phyloP scores from a whole-genome alignment of 2,888 invertebrate genomes.

The Onchidella celtica region DNA sequence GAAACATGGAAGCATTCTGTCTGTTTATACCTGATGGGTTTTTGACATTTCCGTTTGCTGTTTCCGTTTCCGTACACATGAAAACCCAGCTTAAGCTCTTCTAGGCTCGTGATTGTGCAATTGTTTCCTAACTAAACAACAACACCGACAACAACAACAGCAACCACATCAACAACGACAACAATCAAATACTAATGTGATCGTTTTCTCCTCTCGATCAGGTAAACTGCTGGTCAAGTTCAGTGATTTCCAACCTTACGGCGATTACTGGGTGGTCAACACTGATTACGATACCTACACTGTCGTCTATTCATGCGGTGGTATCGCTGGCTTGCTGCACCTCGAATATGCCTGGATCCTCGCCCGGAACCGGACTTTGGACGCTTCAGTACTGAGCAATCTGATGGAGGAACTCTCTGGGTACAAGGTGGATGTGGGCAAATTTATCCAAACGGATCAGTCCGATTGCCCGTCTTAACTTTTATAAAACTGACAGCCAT shows the following conservation, averaged over 20 bases:
- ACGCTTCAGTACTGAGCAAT: conserved; percentile 1
- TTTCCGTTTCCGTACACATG: too few species aligned
- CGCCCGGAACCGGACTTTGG: conserved; percentile 27
- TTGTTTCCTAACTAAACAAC: too few species aligned
- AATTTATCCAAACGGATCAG: conserved; percentile 42
- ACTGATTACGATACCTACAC: conserved; percentile 51
- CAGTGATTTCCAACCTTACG: conserved; percentile 38
- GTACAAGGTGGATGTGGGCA: conserved; percentile 39
- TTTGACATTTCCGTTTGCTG: too few species aligned
- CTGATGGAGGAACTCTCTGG: conserved; percentile 29
- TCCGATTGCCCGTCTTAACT: conserved; percentile 33
- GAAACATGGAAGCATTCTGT: too few species aligned
- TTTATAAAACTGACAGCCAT: too few species aligned
- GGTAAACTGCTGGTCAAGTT: conserved; percentile 40
- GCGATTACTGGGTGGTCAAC: conserved; percentile 48
- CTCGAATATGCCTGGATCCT: conserved; percentile 50
- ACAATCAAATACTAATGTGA: too few species aligned
- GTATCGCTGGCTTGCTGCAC: conserved; percentile 38
- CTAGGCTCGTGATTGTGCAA: too few species aligned
- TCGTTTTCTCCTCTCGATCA: background rate
- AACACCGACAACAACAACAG: too few species aligned
- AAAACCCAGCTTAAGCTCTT: too few species aligned
- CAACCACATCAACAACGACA: too few species aligned
- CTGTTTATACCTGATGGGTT: too few species aligned
- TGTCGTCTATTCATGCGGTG: conserved; percentile 47